These are phyloP conservation scores for Thinocorus orbignyianus DNA, from an alignment of 2,113 vertebrate species.

Conservation along the genomic window DNA sequence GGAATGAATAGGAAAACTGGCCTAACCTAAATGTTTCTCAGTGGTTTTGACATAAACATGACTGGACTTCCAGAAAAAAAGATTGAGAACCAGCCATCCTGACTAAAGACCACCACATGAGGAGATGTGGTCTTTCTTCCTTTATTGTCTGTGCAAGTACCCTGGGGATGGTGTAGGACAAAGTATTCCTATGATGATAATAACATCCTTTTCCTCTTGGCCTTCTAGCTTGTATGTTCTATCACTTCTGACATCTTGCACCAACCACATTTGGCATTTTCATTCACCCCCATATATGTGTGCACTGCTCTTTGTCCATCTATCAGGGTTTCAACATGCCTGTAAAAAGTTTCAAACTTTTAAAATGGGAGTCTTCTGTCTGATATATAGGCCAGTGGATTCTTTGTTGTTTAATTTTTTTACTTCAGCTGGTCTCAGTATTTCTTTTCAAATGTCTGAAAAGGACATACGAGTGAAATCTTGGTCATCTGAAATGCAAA, in stretches of 20 bases:
- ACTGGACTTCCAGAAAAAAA: not conserved
- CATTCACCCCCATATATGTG: not conserved
- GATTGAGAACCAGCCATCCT: not conserved
- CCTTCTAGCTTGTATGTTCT: not conserved
- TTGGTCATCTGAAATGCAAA: not conserved
- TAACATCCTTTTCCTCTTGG: not conserved
- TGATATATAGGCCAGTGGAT: not conserved
- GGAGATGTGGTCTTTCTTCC: not conserved
- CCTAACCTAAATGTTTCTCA: not conserved
- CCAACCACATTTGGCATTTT: not conserved
- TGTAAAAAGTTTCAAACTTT: not conserved
- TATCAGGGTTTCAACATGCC: not conserved
- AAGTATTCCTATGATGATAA: not conserved
- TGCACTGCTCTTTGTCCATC: not conserved
- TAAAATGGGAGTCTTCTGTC: not conserved
- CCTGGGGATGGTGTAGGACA: not conserved
- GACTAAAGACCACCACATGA: not conserved
- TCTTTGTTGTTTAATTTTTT: not conserved
- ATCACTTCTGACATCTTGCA: not conserved
- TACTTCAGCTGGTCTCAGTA: not conserved
- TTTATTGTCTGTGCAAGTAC: not conserved
- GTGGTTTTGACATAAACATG: not conserved
- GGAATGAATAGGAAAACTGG: not conserved
- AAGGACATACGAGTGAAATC: not conserved
- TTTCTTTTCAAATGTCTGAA: not conserved